Evolutionary conservation across 1,140 invertebrate genomes (phyloP).

Genomic region (Gonatopus flavifemur): DNA sequence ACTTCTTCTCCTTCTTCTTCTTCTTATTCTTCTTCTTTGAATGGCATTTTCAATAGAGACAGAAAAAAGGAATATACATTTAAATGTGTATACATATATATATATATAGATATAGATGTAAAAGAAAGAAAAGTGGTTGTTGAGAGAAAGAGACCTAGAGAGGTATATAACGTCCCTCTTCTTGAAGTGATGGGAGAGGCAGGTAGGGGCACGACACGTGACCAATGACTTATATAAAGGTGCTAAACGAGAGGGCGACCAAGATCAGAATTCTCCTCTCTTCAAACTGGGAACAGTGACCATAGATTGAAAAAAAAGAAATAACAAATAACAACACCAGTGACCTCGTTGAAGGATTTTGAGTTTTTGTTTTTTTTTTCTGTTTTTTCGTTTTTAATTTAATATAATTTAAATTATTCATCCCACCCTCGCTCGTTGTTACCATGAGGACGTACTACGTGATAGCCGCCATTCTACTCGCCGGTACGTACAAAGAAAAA

Average conservation of each 20-base stretch:
- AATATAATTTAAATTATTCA: neutral
- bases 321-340: too few species aligned
- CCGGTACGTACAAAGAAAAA: slow-evolving; percentile 49
- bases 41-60: slow-evolving; percentile 35
- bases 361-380: slow-evolving; percentile 27
- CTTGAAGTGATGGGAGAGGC: slow-evolving; percentile 26
- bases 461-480: slow-evolving; percentile 53
- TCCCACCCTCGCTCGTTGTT: slow-evolving; percentile 13
- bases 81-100: neutral
- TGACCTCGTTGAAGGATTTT: too few species aligned
- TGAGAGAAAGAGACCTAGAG: slow-evolving; percentile 15
- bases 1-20: too few species aligned
- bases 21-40: slow-evolving; percentile 14
- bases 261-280: slow-evolving; percentile 55
- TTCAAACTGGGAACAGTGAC: slow-evolving; percentile 40
- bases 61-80: neutral
- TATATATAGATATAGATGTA: too few species aligned
- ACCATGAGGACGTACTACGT: slow-evolving; percentile 54
- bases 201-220: slow-evolving; percentile 50
- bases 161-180: slow-evolving; percentile 35
- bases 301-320: slow-evolving; percentile 12
- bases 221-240: slow-evolving; percentile 58
- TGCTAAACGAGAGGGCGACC: slow-evolving; percentile 47
- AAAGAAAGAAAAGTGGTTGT: slow-evolving; percentile 6
- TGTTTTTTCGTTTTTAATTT: slow-evolving; percentile 17